Conservation (phyloP, 2,113 vertebrate species). For the Spea bombifrons region DNA sequence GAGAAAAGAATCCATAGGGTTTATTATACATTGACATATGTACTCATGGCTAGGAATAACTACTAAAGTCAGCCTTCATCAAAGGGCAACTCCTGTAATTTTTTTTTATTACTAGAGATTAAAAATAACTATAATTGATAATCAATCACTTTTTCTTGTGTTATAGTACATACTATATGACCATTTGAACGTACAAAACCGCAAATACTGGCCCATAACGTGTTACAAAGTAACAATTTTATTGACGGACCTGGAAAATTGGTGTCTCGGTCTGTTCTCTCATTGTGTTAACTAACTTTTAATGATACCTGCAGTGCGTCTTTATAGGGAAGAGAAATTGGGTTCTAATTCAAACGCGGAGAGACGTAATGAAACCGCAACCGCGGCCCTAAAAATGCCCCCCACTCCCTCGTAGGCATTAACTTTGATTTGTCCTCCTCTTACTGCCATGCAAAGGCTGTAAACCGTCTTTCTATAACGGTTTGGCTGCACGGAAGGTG, state of each 20-base stretch:
- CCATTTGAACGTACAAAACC: neutral
- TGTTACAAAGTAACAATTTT: neutral
- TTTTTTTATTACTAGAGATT: too few species aligned
- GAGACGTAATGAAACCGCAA: neutral
- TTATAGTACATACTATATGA: neutral
- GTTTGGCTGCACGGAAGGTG: too few species aligned
- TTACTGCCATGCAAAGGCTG: neutral
- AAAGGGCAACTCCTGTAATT: too few species aligned
- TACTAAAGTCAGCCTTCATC: too few species aligned
- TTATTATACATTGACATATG: too few species aligned
- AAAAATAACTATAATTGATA: too few species aligned
- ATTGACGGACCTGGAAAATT: neutral
- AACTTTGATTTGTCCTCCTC: constrained; percentile 2
- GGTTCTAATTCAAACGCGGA: neutral
- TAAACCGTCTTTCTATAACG: neutral
- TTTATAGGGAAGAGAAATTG: neutral
- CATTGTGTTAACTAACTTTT: constrained; percentile 3
- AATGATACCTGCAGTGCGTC: neutral
- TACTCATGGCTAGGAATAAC: too few species aligned
- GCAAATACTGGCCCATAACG: neutral
- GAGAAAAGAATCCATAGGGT: too few species aligned
- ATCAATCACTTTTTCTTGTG: too few species aligned
- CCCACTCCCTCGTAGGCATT: constrained; percentile 1
- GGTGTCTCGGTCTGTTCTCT: neutral
- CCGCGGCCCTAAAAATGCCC: neutral